Evolutionary conservation across 2,113 vertebrate species (phyloP).

Genomic region (Atlantisia rogersi): DNA sequence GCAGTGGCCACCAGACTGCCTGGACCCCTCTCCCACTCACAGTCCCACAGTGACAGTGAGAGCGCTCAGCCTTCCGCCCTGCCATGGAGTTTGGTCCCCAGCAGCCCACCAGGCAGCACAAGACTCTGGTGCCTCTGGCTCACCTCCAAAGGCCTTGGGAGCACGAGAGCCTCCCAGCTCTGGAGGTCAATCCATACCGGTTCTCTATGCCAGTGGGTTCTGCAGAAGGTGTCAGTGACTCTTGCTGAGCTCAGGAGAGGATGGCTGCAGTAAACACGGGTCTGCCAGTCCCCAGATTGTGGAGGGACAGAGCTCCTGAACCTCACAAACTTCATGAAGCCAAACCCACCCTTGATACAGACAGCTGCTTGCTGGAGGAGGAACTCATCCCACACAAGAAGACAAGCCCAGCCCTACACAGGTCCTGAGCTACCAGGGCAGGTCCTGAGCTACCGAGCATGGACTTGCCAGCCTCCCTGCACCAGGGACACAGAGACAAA

Average conservation of each 20-base stretch:
- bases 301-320: not conserved
- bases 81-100: rapidly evolving
- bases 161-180: not conserved
- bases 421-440: not conserved
- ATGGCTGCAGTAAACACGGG: rapidly evolving
- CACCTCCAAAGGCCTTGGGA: not conserved
- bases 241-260: not conserved
- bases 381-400: not conserved
- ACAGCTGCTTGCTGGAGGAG: not conserved
- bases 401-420: not conserved
- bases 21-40: not conserved
- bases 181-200: rapidly evolving
- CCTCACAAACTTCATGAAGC: not conserved
- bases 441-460: not conserved
- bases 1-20: rapidly evolving
- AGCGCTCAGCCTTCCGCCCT: not conserved
- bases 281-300: rapidly evolving
- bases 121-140: rapidly evolving
- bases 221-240: not conserved
- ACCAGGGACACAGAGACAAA: rapidly evolving
- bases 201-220: not conserved
- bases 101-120: not conserved
- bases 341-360: rapidly evolving
- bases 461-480: not conserved
- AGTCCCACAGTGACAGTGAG: not conserved